A percentile compares a stretch with the other conserved stretches of the same genome.
These are phyloP conservation scores for Halichoeres trimaculatus DNA, from an alignment of 2,113 vertebrate species.

Conservation along the genomic window DNA sequence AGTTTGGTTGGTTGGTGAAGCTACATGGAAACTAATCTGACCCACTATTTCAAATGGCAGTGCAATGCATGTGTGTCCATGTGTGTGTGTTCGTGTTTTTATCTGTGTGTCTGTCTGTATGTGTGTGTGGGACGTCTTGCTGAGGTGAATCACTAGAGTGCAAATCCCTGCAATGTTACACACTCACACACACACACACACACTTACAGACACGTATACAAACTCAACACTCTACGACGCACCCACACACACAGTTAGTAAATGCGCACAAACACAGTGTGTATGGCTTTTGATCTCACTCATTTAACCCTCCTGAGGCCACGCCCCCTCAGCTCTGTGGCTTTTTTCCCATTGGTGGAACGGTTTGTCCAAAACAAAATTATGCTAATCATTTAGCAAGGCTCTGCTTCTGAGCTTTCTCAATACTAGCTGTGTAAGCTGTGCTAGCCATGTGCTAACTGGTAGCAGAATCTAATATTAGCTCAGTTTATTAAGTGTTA, in stretches of 20 bases:
- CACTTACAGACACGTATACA: conserved; percentile 41
- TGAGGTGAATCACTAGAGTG: conserved; percentile 67
- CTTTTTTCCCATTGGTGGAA: conserved; percentile 38
- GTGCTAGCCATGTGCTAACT: neutral
- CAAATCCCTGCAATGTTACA: conserved; percentile 73
- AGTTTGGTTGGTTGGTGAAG: conserved; percentile 87
- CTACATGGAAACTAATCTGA: conserved; percentile 82
- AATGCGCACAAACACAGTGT: conserved; percentile 62
- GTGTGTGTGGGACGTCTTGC: conserved; percentile 36
- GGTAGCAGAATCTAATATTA: neutral
- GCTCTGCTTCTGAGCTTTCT: neutral
- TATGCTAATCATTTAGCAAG: neutral
- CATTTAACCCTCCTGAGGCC: conserved; percentile 54
- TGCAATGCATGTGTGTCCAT: conserved; percentile 81
- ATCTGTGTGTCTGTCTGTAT: neutral
- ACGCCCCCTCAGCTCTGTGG: conserved; percentile 43
- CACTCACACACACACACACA: conserved; percentile 43
- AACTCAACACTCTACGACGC: conserved; percentile 36
- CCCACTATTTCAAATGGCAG: conserved; percentile 88
- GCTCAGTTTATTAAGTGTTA: neutral
- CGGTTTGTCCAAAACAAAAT: conserved; percentile 7
- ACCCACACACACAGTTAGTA: conserved; percentile 29
- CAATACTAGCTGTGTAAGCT: too few species aligned
- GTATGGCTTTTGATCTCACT: conserved; percentile 71
- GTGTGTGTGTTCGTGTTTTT: conserved; percentile 18